A percentile compares a stretch with the other conserved stretches of the same genome.
These are phyloP conservation scores for Neolamprologus tretocephalus DNA, from an alignment of 2,113 vertebrate species.

Conservation along the genomic window DNA sequence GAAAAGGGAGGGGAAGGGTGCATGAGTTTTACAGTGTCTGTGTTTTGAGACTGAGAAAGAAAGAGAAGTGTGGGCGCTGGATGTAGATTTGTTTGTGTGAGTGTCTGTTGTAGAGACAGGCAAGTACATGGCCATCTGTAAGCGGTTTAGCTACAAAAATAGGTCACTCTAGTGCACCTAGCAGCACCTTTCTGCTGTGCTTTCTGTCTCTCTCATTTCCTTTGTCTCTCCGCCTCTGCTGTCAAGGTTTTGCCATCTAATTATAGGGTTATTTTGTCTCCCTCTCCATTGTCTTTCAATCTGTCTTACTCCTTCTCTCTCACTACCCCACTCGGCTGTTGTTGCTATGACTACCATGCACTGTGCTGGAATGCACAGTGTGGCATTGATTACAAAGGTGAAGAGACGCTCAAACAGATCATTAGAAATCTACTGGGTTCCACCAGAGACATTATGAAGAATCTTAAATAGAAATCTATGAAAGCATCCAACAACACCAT, in stretches of 20 bases:
- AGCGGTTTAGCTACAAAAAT: constrained; percentile 35
- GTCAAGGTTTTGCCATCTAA: constrained; percentile 34
- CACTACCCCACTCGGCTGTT: constrained; percentile 40
- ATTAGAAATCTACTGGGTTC: constrained; percentile 30
- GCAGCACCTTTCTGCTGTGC: neutral
- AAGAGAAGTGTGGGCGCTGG: constrained; percentile 29
- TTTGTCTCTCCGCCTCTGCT: constrained; percentile 1
- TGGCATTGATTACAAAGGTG: constrained; percentile 35
- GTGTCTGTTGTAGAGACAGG: constrained; percentile 23
- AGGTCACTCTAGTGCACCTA: constrained; percentile 35
- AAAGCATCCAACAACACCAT: neutral
- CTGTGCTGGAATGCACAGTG: constrained; percentile 56
- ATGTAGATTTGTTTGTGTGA: constrained; percentile 46
- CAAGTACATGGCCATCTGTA: constrained; percentile 27
- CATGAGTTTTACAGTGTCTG: constrained; percentile 21
- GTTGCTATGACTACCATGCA: constrained; percentile 65
- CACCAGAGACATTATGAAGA: neutral
- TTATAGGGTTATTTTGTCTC: constrained; percentile 25
- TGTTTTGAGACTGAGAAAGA: constrained; percentile 32
- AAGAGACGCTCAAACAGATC: constrained; percentile 51
- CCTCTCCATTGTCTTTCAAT: constrained; percentile 7
- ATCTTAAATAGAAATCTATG: neutral
- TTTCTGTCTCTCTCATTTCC: neutral
- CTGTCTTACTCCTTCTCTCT: constrained; percentile 29
- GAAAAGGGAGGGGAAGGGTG: neutral